Conservation (phyloP, 2,888 invertebrate species). For the Yponomeuta plumbellus region DNA sequence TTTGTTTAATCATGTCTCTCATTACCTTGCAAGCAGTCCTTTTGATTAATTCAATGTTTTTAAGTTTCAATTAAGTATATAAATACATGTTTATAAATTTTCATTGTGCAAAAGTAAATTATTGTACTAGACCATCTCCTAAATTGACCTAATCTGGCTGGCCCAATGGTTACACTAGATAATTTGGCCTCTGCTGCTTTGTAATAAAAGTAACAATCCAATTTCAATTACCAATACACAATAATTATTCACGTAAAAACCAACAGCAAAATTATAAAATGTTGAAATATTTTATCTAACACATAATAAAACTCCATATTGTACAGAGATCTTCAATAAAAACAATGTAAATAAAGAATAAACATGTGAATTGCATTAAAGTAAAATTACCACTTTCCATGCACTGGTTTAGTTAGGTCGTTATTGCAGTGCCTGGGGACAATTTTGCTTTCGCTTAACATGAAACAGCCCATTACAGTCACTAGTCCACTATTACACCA, state of each 20-base stretch:
- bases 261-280: slow-evolving; percentile 12
- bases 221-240: slow-evolving; percentile 5
- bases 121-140: slow-evolving; percentile 4
- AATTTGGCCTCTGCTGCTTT: slow-evolving; percentile 11
- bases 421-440: neutral
- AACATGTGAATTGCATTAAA: neutral
- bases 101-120: slow-evolving; percentile 7
- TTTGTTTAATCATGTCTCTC: slow-evolving; percentile 65
- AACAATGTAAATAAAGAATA: slow-evolving; percentile 18
- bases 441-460: neutral
- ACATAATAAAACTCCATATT: slow-evolving; percentile 19
- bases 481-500: slow-evolving; percentile 10
- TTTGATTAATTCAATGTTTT: slow-evolving; percentile 23
- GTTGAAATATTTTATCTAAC: slow-evolving; percentile 21
- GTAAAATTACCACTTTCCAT: neutral
- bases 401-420: neutral
- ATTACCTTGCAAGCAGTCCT: slow-evolving; percentile 67
- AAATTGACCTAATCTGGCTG: neutral
- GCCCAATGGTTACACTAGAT: neutral
- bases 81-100: slow-evolving; percentile 27
- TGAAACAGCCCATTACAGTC: slow-evolving; percentile 8
- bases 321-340: slow-evolving; percentile 22
- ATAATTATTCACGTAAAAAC: neutral
- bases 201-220: slow-evolving; percentile 14
- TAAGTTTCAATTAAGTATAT: slow-evolving; percentile 25